Base-by-base conservation (phyloP, 2,797 vertebrate genomes). In the Catharus ustulatus region DNA sequence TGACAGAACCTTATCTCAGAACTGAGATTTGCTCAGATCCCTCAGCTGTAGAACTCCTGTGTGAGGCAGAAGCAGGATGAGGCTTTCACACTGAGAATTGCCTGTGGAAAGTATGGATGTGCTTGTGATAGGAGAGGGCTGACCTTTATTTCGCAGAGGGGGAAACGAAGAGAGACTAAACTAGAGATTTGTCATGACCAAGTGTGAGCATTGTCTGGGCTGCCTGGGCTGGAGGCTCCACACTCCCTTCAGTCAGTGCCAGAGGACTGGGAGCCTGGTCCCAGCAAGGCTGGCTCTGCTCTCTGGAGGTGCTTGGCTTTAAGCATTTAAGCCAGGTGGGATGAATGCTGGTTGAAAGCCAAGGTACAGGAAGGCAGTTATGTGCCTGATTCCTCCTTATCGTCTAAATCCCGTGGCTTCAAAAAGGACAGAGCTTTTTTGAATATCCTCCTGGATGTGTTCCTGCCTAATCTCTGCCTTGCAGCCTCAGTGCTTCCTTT, bases 391-490 rank as follows among this genome's bases (percentile, higher is more conserved):
- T 89, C 49, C 49, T 76, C 30, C 63, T 93, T 89, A 61, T 87
- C 13, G 4, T 45, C 29, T 85, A 87, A 94, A 92, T 72, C 49
- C 75, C 0, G 1, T 15, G 51, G 58, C 58, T 89, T 88, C 77
- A 46, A 21, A 94, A 87, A 80, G 34, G 58, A 48, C 24, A 48
- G 54, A 79, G 59, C 8, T 23, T 52, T 83, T 55, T 20, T 42
- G 21, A 71, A 34, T 68, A 13, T 58, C 73, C 26, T 77, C 49
- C 86, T 84, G 72, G 63, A 75, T 43, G 13, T 40, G 22, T 78
- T 92, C 48, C 87, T 87, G 30, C 61, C 34, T 93, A 80, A 88
- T 84, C 68, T 93, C 46, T 75, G 66, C 78, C 62, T 43, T 85
- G 73, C 79, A 88, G 79, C 75, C 79, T 81, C 66, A 49, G 43